Conservation (phyloP, 1,140 invertebrate genomes). For the Hycleus cichorii region DNA sequence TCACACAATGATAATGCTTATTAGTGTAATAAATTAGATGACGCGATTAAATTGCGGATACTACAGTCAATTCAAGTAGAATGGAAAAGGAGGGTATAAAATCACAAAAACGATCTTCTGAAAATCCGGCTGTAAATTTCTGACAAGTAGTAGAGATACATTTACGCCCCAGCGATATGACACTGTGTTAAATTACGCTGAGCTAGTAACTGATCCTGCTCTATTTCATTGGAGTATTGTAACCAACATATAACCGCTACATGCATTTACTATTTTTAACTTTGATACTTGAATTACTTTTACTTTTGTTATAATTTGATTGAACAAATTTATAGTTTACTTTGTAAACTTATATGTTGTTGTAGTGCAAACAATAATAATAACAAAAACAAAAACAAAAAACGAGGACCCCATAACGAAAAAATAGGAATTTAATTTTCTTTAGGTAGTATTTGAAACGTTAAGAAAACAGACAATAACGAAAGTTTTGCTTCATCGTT, state of each 20-base stretch:
- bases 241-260: constrained; percentile 3
- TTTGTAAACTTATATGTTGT: too few relatives aligned
- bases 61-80: constrained; percentile 10
- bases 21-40: constrained; percentile 14
- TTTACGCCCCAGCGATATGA: constrained; percentile 25
- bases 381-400: too few relatives aligned
- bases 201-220: constrained; percentile 24
- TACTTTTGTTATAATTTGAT: constrained; percentile 1
- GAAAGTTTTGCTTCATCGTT: too few relatives aligned
- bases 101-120: constrained; percentile 21
- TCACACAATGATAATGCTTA: constrained; percentile 4
- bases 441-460: too few relatives aligned
- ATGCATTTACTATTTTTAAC: constrained; percentile 7
- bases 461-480: too few relatives aligned
- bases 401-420: too few relatives aligned
- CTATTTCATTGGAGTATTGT: constrained; percentile 17
- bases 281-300: constrained; percentile 11
- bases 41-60: constrained; percentile 14
- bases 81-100: constrained; percentile 16
- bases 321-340: too few relatives aligned
- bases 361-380: too few relatives aligned
- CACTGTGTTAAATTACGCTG: constrained; percentile 26
- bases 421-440: too few relatives aligned
- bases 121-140: constrained; percentile 25
- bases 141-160: constrained; percentile 23